Evolutionary conservation across 1,140 invertebrate species (phyloP).

Genomic region (Choristoneura fumiferana): DNA sequence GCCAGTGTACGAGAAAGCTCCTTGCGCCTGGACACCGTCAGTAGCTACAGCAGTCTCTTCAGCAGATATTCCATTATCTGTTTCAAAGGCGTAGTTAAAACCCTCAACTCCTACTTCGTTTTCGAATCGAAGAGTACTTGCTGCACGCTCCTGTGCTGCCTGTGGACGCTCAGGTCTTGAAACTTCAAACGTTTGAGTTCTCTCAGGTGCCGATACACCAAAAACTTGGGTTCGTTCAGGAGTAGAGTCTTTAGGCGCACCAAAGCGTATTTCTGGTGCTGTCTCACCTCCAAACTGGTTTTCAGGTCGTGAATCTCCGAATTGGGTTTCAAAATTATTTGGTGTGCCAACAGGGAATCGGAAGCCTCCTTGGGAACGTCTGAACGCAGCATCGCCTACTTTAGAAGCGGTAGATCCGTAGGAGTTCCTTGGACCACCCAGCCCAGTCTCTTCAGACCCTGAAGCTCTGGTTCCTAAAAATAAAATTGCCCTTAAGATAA

Average conservation of each 20-base stretch:
- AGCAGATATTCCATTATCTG: constrained; percentile 81
- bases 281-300: too few species aligned
- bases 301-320: too few species aligned
- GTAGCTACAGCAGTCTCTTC: constrained; percentile 65
- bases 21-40: constrained; percentile 48
- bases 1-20: constrained; percentile 47
- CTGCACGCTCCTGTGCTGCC: constrained; percentile 36
- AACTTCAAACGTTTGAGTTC: neutral
- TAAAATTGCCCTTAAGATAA: too few species aligned
- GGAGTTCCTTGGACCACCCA: constrained; percentile 49
- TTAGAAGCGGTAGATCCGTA: constrained; percentile 65
- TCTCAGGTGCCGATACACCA: neutral
- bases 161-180: constrained; percentile 24
- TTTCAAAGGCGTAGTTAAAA: constrained; percentile 80
- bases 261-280: too few species aligned
- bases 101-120: constrained; percentile 45
- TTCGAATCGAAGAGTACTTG: constrained; percentile 45
- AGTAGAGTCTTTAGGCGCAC: too few species aligned
- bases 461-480: constrained; percentile 51
- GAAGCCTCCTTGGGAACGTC: constrained; percentile 29
- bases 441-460: constrained; percentile 39
- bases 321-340: constrained; percentile 1
- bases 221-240: neutral
- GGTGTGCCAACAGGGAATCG: neutral
- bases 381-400: constrained; percentile 69